Evolutionary conservation across 2,797 vertebrate species (phyloP).

Genomic region (Mareca penelope): DNA sequence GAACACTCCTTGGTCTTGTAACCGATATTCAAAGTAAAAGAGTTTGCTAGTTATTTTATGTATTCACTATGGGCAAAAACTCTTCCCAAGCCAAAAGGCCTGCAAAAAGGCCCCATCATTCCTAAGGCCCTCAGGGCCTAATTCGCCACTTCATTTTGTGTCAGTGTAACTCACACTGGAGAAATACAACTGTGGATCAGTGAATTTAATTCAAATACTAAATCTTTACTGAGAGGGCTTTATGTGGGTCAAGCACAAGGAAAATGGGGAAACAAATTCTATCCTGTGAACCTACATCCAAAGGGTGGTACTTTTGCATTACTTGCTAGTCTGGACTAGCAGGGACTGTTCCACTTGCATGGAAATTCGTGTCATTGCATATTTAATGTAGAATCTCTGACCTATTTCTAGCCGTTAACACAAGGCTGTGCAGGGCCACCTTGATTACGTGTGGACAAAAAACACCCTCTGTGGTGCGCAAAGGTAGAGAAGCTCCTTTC

Average conservation of each 20-base stretch:
- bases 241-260: constrained; percentile 59
- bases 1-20: constrained; percentile 41
- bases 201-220: constrained; percentile 54
- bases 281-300: background rate
- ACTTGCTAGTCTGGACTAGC: background rate
- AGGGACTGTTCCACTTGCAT: background rate
- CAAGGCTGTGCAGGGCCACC: background rate
- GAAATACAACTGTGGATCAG: constrained; percentile 29
- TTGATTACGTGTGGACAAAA: background rate
- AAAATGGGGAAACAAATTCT: constrained; percentile 7
- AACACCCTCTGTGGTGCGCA: background rate
- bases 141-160: constrained; percentile 47
- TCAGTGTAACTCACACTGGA: constrained; percentile 43
- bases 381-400: constrained; percentile 14
- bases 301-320: background rate
- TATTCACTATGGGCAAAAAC: constrained; percentile 52
- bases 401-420: constrained; percentile 35
- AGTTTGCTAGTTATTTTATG: constrained; percentile 63
- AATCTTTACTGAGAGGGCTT: constrained; percentile 37
- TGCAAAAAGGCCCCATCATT: constrained; percentile 45
- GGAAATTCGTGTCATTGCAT: constrained; percentile 33
- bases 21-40: constrained; percentile 53
- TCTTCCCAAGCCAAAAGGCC: constrained; percentile 34
- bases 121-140: constrained; percentile 43
- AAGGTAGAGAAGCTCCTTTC: background rate